Conservation (phyloP, 2,888 invertebrate genomes). For the Diarsia rubi region DNA sequence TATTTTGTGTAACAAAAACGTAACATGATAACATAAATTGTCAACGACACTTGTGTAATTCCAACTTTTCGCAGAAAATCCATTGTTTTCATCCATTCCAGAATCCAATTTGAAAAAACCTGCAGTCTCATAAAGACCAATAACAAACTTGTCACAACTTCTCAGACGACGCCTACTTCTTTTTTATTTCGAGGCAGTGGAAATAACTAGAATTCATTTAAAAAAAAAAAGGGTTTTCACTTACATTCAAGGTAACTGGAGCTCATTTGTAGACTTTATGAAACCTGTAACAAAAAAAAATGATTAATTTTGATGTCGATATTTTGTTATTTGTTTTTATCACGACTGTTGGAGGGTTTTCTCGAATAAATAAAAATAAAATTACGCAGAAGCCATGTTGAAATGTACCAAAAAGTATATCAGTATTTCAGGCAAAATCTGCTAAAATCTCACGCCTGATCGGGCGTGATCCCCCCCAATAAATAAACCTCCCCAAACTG, state of each 20-base stretch:
- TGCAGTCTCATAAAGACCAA: constrained; percentile 65
- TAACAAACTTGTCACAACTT: constrained; percentile 59
- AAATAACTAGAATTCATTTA: background rate
- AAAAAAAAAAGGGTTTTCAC: constrained; percentile 64
- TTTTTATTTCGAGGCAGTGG: constrained; percentile 1
- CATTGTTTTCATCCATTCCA: constrained; percentile 24
- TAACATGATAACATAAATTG: constrained; percentile 5
- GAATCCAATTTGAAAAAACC: constrained; percentile 48
- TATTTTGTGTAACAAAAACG: background rate
- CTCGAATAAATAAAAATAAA: background rate
- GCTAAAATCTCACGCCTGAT: constrained; percentile 12
- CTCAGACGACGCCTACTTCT: constrained; percentile 31
- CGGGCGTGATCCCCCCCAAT: constrained; percentile 13
- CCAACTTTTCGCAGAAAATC: background rate
- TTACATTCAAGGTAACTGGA: constrained; percentile 81
- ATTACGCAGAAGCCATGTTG: background rate
- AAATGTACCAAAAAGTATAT: background rate
- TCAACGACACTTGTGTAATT: constrained; percentile 16
- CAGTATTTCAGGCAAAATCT: background rate
- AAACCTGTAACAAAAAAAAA: constrained; percentile 76
- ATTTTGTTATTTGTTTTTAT: constrained; percentile 8
- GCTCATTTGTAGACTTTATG: constrained; percentile 78
- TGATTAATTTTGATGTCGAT: background rate
- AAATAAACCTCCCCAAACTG: constrained; percentile 37
- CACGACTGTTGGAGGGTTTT: background rate